Evolutionary conservation across 2,113 vertebrate species (phyloP), one percentile per base, ranked within the genome.

Genomic region (Oceanites oceanicus): DNA sequence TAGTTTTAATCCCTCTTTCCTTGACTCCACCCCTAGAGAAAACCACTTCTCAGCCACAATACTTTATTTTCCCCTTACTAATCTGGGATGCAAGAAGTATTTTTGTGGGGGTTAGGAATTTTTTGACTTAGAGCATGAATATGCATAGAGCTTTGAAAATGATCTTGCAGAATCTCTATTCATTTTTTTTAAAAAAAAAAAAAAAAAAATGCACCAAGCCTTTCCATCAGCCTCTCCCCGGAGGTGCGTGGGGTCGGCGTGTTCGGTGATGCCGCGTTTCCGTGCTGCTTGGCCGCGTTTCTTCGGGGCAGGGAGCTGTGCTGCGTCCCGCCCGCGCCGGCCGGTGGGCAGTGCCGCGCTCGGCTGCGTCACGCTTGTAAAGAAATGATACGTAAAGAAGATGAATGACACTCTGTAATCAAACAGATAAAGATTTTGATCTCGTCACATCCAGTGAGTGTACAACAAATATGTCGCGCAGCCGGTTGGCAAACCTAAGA

Each of bases 61-160:
- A 27, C 23, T 75, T 90, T 38, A 15, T 71, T 90, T 74, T 65
- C 38, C 29, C n/a, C 14, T 58, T 61, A 14, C n/a, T 49, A 2
- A 21, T 88, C n/a, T 62, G 47, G 32, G 47, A 50, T 38, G n/a
- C 75, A 71, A 47, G 50, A 52, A 80, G 21, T 76, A 42, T 84
- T 94, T 95, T 58, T 89, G 59, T 92, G 79, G 80, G 89, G 20
- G 63, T 49, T 76, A 77, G 89, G 89, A 80, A 80, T 94, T 79
- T 74, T 70, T 63, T 38, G 23, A 15, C 50, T 72, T 73, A 10
- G 30, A 68, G 9, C 30, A 27, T 71, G 66, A 55, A 66, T 76
- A 58, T 80, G 22, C 36, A 32, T n/a, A 14, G 50, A 53, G 72
- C 42, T 75, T 40, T 62, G 67, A 38, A 84, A 87, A 49, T 11